Evolutionary conservation across 2,888 invertebrate genomes (phyloP), one percentile per base, ranked within the genome.

Genomic region (Volucella inanis): DNA sequence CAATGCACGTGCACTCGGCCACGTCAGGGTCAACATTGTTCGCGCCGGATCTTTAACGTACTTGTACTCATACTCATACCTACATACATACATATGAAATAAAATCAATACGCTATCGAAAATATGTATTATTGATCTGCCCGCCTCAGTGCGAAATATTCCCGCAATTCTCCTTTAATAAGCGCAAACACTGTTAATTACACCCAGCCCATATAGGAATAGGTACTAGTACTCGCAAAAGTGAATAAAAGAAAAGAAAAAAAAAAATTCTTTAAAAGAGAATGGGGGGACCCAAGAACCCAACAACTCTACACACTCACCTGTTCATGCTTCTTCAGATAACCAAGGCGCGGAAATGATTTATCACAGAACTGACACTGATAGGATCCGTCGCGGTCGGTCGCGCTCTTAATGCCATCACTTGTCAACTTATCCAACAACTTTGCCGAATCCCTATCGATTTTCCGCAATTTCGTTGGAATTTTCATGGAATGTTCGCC

Each of bases 281-380:
- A 72, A 70, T 22, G 38, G 45, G 55, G 74, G 31, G 62, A 9
- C 18, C 14, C 18, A 47, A 41, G 11, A 6, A 31, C 38, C 54
- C 64, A 38, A 54, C 55, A 64, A 59, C 38, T 52, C 52, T 57
- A 59, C 57, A 45, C 22, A 89, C 93, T 91, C 92, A 97, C 97
- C 96, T 97, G 97, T 93, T 98, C 97, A 94, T 98, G 98, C 93
- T 97, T 96, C 93, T 97, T 97, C 89, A 98, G 94, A 91, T 96
- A 96, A 87, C 96, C 96, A 88, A 96, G 95, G 88, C 97, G 94
- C 15, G 97, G 96, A 93, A 97, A 98, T 88, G 97, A 96, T 92
- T 97, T 96, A 90, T 97, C 96, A 93, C 98, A 98, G 93, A 96
- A 97, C 92, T 96, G 96, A 93, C 97, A 98, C 90, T 96, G 95